phyloP scores from a whole-genome alignment of 2,888 invertebrate species.

The Nomada hirtipes region DNA sequence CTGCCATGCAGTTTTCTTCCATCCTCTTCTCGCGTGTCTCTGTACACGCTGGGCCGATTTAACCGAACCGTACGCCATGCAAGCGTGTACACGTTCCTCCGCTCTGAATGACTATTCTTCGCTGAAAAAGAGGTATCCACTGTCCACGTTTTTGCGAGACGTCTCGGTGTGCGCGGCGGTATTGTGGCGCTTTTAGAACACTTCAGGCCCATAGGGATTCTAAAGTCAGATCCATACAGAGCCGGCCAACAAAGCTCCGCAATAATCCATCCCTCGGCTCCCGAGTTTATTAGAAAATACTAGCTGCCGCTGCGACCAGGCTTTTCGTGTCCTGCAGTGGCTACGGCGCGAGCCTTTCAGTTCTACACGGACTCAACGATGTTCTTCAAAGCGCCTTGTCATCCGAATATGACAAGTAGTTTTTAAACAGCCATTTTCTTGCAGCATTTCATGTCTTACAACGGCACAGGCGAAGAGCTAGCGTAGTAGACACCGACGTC shows the following conservation, averaged over 20 bases:
- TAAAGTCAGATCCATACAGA: neutral
- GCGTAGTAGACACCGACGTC: neutral
- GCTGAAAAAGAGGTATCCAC: neutral
- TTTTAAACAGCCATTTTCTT: neutral
- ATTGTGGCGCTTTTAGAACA: neutral
- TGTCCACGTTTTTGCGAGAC: neutral
- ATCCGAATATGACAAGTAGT: conserved; percentile 6
- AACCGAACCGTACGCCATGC: neutral
- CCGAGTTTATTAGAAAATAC: conserved; percentile 2
- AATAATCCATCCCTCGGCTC: neutral
- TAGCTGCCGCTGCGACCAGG: neutral
- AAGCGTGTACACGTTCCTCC: neutral
- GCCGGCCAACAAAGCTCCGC: neutral
- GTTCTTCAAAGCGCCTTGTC: neutral
- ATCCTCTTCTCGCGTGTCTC: neutral
- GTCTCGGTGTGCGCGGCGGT: neutral
- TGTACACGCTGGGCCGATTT: neutral
- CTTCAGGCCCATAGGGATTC: neutral
- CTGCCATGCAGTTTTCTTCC: neutral
- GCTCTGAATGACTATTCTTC: conserved; percentile 1
- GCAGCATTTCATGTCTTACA: too few species aligned
- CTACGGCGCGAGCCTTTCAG: neutral
- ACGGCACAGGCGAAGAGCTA: neutral
- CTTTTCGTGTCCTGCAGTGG: neutral
- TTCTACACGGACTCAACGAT: neutral